Evolutionary conservation across 2,797 vertebrate species (phyloP), one percentile per base, ranked within the genome.

Genomic region (Sarcophilus harrisii): DNA sequence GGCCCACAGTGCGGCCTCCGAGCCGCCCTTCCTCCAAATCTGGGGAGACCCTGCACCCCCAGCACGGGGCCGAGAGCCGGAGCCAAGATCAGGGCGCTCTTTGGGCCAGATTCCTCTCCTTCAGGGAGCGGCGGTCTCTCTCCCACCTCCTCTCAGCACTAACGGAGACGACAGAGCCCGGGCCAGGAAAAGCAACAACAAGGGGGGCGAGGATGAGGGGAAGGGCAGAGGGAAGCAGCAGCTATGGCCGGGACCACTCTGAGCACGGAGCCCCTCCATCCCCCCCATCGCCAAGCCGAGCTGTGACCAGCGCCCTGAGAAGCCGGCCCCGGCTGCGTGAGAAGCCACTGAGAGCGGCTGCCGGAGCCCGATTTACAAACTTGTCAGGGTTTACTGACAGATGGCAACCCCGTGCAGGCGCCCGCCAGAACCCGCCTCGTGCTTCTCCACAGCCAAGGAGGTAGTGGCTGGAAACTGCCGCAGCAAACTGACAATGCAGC

Each of bases 311-410:
- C n/a, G 92, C 94, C 87, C 21, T 93, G 93, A 93, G 95, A 62
- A 97, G 91, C 73, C 92, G 96, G 94, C 60, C 27, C 57, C 91
- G 97, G 90, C 55, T 98, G 91, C 30, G 32, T 93, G 95, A 95
- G 90, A 97, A 4, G 54, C 57, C 91, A 54, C 60, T 14, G 27
- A 98, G 95, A 95, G 94, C 97, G 97, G 96, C 96, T 98, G 95
- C 90, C 91, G 90, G 94, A 98, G 94, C 95, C 52, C 0, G 0
- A 96, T 97, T 98, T 97, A 96, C 94, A 98, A 96, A 98, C 95
- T 95, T 92, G 96, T 97, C 94, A 92, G 92, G 92, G 96, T 97
- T 97, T 98, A 98, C 8, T 96, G 97, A 96, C 96, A 98, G 96
- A 93, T 91, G 96, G 95, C 58, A 96, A 92, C 93, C 92, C 91